These are phyloP conservation scores for Podargus strigoides DNA, from an alignment of 2,797 vertebrate genomes.

Conservation along the genomic window DNA sequence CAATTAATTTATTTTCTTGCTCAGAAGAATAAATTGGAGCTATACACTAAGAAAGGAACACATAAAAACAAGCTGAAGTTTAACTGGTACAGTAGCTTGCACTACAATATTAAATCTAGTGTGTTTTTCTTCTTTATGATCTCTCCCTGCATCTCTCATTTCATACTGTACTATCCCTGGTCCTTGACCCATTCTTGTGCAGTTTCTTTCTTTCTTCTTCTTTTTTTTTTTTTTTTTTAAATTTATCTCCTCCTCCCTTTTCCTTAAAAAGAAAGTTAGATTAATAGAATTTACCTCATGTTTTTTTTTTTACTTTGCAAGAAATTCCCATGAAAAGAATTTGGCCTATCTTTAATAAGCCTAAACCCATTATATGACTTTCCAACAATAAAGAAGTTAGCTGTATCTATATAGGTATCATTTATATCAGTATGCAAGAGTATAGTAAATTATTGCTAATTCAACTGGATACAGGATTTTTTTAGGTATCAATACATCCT, in stretches of 20 bases:
- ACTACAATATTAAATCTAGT: neutral
- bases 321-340: neutral
- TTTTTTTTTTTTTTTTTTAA: too few relatives aligned
- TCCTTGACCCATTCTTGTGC: neutral
- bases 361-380: neutral
- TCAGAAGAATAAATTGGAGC: neutral
- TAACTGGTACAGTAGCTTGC: neutral
- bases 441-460: neutral
- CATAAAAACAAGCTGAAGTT: neutral
- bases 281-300: neutral
- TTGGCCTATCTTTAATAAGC: neutral
- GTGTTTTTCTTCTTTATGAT: neutral
- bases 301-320: neutral
- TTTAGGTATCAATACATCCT: neutral
- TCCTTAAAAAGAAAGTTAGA: neutral
- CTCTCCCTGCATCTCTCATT: neutral
- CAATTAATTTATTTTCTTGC: neutral
- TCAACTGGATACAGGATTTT: neutral
- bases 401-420: neutral
- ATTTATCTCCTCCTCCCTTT: neutral
- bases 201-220: too few relatives aligned
- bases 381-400: neutral
- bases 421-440: neutral
- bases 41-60: neutral
- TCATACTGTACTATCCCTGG: neutral